A percentile compares a stretch with the other conserved stretches of the same genome.
phyloP scores from a whole-genome alignment of 35 echinoderm and acorn worm species.

The Ophiothrix spiculata region DNA sequence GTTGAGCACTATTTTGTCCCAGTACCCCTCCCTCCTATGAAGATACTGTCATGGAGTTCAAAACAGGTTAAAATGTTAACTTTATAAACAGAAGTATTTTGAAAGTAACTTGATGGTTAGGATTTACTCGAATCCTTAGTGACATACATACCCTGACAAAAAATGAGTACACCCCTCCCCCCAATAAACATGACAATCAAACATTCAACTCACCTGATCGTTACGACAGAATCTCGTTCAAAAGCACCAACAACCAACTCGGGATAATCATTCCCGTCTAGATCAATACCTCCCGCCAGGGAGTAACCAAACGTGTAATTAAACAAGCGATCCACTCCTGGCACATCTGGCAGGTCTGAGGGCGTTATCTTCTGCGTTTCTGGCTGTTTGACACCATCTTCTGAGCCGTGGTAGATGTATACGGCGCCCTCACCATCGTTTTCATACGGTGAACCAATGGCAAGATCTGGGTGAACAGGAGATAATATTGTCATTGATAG shows the following conservation, averaged over 20 bases:
- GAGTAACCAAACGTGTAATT: conserved; percentile 81
- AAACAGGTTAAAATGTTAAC: too few species aligned
- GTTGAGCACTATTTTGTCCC: too few species aligned
- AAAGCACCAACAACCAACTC: conserved; percentile 78
- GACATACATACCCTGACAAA: too few species aligned
- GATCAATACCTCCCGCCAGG: conserved; percentile 68
- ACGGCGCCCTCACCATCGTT: conserved; percentile 89
- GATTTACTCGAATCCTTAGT: too few species aligned
- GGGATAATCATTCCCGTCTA: conserved; percentile 75
- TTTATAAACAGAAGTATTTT: too few species aligned
- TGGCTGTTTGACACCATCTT: conserved; percentile 34
- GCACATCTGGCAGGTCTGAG: conserved; percentile 38
- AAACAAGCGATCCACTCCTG: conserved; percentile 19
- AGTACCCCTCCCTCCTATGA: too few species aligned
- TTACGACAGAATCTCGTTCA: conserved; percentile 55
- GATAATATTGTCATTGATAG: too few species aligned
- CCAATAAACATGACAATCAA: too few species aligned
- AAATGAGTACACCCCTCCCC: too few species aligned
- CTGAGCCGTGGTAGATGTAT: conserved; percentile 76
- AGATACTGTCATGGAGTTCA: too few species aligned
- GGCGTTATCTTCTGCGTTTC: conserved; percentile 81
- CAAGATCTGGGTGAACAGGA: too few species aligned
- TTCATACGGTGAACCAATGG: conserved; percentile 93
- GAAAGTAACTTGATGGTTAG: too few species aligned
- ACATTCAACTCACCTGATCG: conserved; percentile 77